Evolutionary conservation across 2,113 vertebrate genomes (phyloP), one percentile per base, ranked within the genome.

Genomic region (Zosterops pallidus): DNA sequence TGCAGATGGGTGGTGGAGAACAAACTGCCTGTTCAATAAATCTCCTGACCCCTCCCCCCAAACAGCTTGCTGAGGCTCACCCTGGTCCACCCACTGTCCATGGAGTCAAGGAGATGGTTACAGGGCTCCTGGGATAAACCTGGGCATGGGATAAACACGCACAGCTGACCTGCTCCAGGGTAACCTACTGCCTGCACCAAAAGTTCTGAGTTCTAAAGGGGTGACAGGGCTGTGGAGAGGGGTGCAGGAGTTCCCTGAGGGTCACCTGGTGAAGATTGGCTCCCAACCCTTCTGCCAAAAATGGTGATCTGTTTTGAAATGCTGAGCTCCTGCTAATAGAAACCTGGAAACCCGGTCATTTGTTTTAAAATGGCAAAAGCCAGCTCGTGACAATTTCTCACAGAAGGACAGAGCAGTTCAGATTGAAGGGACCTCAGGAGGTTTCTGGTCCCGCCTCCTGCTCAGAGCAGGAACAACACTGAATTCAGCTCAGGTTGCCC

Each of bases 141-240:
- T n/a, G 37, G n/a, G n/a, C 3, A 4, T 14, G 23, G 42, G 41
- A 80, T 35, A 11, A 1, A 1, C n/a, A 24, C 1, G 0, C 31
- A 44, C 9, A 86, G 35, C 12, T 26, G 41, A 29, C 12, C 26
- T 57, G 29, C 62, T 47, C 52, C 42, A 42, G 25, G 22, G 15
- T 57, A 12, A 19, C 5, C 24, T 49, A 3, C 29, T 2, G 2
- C 2, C 0, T 26, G 42, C 12, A 17, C 18, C 20, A 11, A 28
- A 57, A 47, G 25, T 5, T 5, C 19, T 44, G n/a, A 41, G 69
- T 9, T 64, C 39, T 10, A 21, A 53, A 69, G 35, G 28, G 37
- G 49, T 0, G 46, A 13, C 11, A 39, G 47, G 50, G 59, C 31
- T 67, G 24, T 15, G 35, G 21, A 26, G 55, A 33, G 21, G 16